Evolutionary conservation across 1,140 invertebrate genomes (phyloP).

Genomic region (Phthorimaea operculella): DNA sequence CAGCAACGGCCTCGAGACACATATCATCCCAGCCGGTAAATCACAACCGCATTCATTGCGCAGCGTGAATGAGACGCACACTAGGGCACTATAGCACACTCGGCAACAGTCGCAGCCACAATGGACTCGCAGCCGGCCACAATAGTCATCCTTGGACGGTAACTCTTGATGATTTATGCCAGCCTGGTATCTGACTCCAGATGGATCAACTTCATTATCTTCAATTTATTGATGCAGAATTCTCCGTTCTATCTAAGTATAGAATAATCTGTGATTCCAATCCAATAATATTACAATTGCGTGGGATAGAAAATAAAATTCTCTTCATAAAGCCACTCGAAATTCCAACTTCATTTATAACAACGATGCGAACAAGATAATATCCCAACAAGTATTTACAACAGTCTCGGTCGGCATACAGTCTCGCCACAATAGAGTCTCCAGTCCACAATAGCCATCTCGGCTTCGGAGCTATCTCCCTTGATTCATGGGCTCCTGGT

Average conservation of each 20-base stretch:
- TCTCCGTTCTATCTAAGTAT: no score
- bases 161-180: background rate
- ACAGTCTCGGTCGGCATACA: background rate
- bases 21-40: background rate
- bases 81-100: background rate
- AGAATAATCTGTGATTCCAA: no score
- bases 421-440: background rate
- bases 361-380: no score
- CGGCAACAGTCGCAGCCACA: background rate
- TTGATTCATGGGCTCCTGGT: slow-evolving; percentile 3
- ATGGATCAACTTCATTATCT: background rate
- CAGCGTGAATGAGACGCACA: background rate
- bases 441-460: background rate
- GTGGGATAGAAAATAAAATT: no score
- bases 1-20: background rate
- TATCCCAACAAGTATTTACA: no score
- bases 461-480: slow-evolving; percentile 2
- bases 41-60: slow-evolving; percentile 1
- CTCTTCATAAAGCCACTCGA: no score
- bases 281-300: no score
- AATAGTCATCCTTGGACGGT: background rate
- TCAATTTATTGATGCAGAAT: no score
- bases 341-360: no score
- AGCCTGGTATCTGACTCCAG: background rate
- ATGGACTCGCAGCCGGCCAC: background rate